Conservation (phyloP, 2,797 vertebrate genomes). For the Strix occidentalis region DNA sequence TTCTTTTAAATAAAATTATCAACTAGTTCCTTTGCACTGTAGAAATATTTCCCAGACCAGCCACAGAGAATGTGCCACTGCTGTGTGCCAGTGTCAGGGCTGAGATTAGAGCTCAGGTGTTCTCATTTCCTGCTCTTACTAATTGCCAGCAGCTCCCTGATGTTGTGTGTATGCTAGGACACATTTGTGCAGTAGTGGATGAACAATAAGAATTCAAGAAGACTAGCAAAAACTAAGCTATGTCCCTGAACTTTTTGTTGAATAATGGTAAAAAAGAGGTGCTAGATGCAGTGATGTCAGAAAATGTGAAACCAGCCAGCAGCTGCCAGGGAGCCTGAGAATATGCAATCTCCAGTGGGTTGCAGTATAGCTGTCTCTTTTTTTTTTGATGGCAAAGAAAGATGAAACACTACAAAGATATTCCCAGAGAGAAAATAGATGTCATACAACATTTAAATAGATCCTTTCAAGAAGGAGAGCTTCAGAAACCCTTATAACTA, state of each 20-base stretch:
- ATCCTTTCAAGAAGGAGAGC: constrained; percentile 62
- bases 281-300: constrained; percentile 7
- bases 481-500: constrained; percentile 41
- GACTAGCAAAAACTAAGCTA: background rate
- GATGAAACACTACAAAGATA: constrained; percentile 64
- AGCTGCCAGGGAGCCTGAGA: constrained; percentile 28
- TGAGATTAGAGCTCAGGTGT: background rate
- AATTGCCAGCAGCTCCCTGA: background rate
- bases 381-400: constrained; percentile 58
- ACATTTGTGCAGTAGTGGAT: background rate
- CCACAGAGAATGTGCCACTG: background rate
- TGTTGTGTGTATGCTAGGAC: background rate
- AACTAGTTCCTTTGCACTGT: fast-evolving
- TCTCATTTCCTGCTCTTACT: background rate
- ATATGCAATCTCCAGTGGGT: constrained; percentile 24
- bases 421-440: constrained; percentile 62
- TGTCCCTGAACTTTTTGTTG: background rate
- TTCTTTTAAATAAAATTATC: background rate
- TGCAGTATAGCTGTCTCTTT: constrained; percentile 12
- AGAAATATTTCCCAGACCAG: background rate
- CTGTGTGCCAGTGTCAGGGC: background rate
- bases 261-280: background rate
- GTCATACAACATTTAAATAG: constrained; percentile 72
- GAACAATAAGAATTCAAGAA: background rate
- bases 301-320: constrained; percentile 35